Evolutionary conservation across 2,888 invertebrate species (phyloP), one percentile per base, ranked within the genome.

Genomic region (Busseola fusca): DNA sequence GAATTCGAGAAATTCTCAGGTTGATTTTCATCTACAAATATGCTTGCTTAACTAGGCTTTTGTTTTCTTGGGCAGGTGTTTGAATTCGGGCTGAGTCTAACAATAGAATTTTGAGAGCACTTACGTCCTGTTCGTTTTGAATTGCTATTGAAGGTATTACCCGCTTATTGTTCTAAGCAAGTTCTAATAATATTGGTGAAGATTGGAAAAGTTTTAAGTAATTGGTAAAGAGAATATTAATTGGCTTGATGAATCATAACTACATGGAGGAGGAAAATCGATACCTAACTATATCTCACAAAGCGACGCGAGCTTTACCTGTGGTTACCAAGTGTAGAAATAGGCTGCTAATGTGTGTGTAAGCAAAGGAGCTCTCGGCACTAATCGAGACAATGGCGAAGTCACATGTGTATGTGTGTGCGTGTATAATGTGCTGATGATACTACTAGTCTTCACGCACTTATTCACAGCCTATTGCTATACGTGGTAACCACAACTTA

Each of bases 1-100:
- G 34, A 69, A 67, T 58, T 72, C 40, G 45, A 57, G 56, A 63
- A 77, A 69, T 69, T 65, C 18, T 14, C 69, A 40, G 50, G 42
- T 54, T 73, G 67, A 77, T n/a, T 58, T 64, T 64, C 14, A 2
- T 18, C 0, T 37, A 5, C 21, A 52, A 48, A 34, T 27, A 30
- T 21, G 18, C 14, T 18, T 0, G 9, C 27, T 62, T 27, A 50
- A 45, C 66, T 57, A 66, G 64, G 73, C 82, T 64, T 73, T 81
- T 79, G 69, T 81, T 64, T 67, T 57, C 62, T 59, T 25, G 57
- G 42, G 60, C 64, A 77, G 65, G 78, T 76, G 68, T 77, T 72
- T 50, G 64, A 77, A 66, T 78, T 69, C 30, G 64, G 66, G 27
- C 14, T 27, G 30, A 48, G 52, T 48, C n/a, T 45, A 72, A 69